Evolutionary conservation across 2,888 invertebrate genomes (phyloP).

Genomic region (Melinopterus prodromus): DNA sequence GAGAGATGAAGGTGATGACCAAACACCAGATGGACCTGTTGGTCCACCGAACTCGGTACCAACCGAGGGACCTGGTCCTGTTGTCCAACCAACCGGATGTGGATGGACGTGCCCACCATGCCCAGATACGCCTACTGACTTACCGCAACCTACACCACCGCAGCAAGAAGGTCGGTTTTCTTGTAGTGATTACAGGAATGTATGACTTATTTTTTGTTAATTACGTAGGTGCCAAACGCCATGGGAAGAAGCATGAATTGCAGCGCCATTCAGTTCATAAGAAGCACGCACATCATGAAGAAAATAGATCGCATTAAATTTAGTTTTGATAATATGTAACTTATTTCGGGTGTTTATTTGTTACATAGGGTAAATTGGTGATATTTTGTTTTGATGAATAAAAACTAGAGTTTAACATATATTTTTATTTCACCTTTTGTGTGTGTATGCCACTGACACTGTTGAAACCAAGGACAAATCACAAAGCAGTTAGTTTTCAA

Average conservation of each 20-base stretch:
- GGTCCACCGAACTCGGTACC: not conserved
- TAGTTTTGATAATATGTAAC: not conserved
- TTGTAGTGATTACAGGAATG: no score
- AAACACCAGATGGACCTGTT: not conserved
- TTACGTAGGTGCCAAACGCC: not conserved
- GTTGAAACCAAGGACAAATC: no score
- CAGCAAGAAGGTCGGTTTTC: not conserved
- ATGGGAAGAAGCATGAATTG: not conserved
- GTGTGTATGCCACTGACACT: no score
- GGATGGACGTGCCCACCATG: not conserved
- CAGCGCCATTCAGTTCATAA: not conserved
- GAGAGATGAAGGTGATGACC: not conserved
- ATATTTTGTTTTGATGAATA: not conserved
- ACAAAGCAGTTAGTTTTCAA: no score
- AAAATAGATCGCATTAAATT: not conserved
- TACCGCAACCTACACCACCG: not conserved
- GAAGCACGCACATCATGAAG: not conserved
- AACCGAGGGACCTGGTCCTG: not conserved
- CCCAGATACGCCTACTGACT: not conserved
- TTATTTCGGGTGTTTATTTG: not conserved
- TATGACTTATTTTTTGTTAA: no score
- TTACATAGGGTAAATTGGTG: not conserved
- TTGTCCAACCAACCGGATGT: not conserved
- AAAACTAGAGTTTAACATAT: no score
- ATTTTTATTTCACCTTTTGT: no score